These are phyloP conservation scores for Drosophila picticornis DNA, from an alignment of 2,888 invertebrate genomes.

Conservation along the genomic window DNA sequence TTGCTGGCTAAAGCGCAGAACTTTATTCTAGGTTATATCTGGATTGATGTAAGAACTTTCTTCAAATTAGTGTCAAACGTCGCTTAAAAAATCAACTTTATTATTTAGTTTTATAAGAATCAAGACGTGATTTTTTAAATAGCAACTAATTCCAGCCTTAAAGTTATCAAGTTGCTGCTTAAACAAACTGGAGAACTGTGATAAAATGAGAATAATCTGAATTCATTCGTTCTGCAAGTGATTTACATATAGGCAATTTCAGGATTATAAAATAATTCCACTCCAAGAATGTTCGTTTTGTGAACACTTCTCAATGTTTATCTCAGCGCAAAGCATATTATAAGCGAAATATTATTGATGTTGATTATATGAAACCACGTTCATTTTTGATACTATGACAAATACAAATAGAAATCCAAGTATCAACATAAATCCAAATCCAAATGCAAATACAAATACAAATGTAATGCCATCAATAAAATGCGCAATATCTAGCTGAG, in stretches of 20 bases:
- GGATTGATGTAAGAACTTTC: background rate
- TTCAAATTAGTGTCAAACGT: background rate
- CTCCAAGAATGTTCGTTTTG: background rate
- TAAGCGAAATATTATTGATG: slow-evolving; percentile 40
- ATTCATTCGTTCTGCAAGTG: background rate
- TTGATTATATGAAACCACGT: slow-evolving; percentile 53
- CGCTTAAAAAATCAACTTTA: background rate
- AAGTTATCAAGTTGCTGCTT: background rate
- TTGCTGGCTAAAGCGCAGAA: background rate
- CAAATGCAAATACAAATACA: slow-evolving; percentile 24
- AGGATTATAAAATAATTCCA: too few relatives aligned
- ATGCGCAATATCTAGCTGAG: slow-evolving; percentile 40
- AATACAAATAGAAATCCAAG: slow-evolving; percentile 23
- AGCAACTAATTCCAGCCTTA: background rate
- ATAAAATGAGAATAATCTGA: background rate
- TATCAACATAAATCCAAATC: slow-evolving; percentile 12
- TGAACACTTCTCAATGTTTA: background rate
- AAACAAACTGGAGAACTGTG: background rate
- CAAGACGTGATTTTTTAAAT: background rate
- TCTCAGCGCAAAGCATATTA: slow-evolving; percentile 18
- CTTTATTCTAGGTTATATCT: background rate
- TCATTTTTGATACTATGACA: slow-evolving; percentile 23
- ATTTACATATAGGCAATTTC: background rate
- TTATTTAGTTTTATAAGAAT: background rate
- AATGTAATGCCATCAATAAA: slow-evolving; percentile 60